phyloP scores from a whole-genome alignment of 2,797 vertebrate species.

The Muscicapa striata region DNA sequence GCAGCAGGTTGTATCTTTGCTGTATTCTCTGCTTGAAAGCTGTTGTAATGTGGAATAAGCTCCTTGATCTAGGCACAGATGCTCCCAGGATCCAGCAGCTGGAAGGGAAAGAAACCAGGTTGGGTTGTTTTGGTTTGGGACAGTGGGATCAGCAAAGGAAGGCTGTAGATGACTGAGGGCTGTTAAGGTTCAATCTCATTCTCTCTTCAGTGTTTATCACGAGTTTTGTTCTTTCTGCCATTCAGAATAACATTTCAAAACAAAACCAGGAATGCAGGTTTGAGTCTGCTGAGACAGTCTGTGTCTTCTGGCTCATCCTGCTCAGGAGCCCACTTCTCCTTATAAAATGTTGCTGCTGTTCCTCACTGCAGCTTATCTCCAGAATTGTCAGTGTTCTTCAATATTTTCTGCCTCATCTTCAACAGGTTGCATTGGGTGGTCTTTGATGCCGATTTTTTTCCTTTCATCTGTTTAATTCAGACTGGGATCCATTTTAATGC shows the following conservation, averaged over 20 bases:
- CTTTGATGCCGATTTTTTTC: neutral
- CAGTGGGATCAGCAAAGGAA: neutral
- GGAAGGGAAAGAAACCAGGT: neutral
- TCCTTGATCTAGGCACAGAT: fast-evolving
- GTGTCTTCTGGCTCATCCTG: neutral
- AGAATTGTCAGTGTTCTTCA: neutral
- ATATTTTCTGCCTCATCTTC: neutral
- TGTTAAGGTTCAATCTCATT: neutral
- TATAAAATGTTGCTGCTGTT: neutral
- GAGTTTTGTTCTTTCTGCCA: neutral
- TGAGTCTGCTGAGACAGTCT: neutral
- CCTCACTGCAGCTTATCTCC: neutral
- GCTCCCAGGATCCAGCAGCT: neutral
- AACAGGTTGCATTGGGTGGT: neutral
- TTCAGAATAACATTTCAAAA: neutral
- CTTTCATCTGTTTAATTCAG: neutral
- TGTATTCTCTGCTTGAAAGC: neutral
- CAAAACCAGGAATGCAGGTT: neutral
- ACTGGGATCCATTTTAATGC: neutral
- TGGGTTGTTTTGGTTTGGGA: neutral
- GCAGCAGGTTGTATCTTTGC: neutral
- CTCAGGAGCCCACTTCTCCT: neutral
- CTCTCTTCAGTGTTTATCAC: neutral
- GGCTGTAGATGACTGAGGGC: neutral
- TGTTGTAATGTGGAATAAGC: neutral